Evolutionary conservation across 2,113 vertebrate species (phyloP), one percentile per base, ranked within the genome.

Genomic region (Delphinus delphis): DNA sequence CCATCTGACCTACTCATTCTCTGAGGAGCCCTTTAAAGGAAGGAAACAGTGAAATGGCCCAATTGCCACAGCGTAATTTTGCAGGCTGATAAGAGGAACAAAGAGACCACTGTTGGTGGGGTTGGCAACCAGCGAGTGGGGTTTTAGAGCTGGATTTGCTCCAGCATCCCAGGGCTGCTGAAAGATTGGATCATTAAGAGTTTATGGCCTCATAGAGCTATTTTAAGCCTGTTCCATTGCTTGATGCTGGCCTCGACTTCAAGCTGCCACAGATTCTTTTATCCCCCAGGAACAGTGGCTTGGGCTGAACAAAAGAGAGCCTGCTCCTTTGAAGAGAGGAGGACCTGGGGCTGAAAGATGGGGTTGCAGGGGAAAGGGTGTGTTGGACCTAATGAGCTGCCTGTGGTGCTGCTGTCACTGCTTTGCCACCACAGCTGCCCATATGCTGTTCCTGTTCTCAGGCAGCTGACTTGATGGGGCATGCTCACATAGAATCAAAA

Each of bases 101-200:
- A 92, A 95, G 87, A 96, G 50, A 88, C 67, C 65, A 82, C 60
- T 96, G 86, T 96, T 33, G 21, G 36, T 93, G 44, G 41, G 33
- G 26, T 96, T 95, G 77, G 82, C 77, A 96, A 86, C 53, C 38
- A 36, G 70, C 28, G 28, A 86, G 6, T 65, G 17, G 26, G 63
- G 53, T 33, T n/a, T 92, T 91, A 38, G 97, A 98, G 96, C 97
- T 98, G 98, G 97, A 97, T 98, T 98, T 98, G 73, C 97, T 97
- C 94, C 96, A 98, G 97, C 95, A 87, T 98, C 96, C 80, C 55
- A 96, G 96, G 81, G 95, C 97, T 96, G 98, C 96, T 98, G 98
- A 98, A 98, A 98, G 97, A 98, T 97, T 96, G 96, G 92, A 98
- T 98, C 97, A 98, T 98, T 98, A 98, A 98, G 98, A 96, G 94